Base-by-base conservation (phyloP, 2,888 invertebrate genomes). In the Gymnoscelis rufifasciata region DNA sequence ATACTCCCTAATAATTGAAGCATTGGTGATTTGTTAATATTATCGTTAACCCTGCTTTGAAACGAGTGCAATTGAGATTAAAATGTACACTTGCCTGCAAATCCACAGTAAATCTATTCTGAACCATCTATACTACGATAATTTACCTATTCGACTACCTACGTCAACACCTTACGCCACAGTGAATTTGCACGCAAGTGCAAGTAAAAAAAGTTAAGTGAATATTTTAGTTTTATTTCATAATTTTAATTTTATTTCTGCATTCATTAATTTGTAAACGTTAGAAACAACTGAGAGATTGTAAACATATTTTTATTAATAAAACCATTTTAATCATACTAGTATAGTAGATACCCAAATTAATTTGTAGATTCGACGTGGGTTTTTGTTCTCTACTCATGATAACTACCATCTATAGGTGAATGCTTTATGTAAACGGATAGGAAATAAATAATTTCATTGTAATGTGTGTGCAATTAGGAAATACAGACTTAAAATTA, bases 1-100 rank as follows among this genome's bases (percentile, higher is more conserved):
- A 54, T 66, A 72, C 47, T 50, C 56, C 63, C 77, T 80, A 83
- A 60, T 83, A 83, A 83, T 84, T 83, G 81, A 83, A 84, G 83
- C 80, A 66, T 63, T 73, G 63, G 67, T 66, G 60, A 60, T 52
- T 52, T 54, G 38, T 19, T 38, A 31, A 36, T 54, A 15, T 64
- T 63, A 62, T 47, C 13, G 68, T 56, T 66, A 78, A 83, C 83
- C 83, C 84, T 86, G 83, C 75, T 72, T 82, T 75, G 59, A 56
- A 61, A 66, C 65, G 61, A 77, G 74, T 80, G 78, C 71, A 62
- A 62, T 64, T 55, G 73, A 77, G 74, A 77, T 78, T 73, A 56
- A 54, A 31, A 54, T 28, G 26, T 49, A 62, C 53, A 62, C 56
- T 64, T 57, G 58, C 59, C 60, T 64, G 62, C 63, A 64, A 60